Conservation (phyloP, 2,888 invertebrate species). For the Pilophorus perplexus region DNA sequence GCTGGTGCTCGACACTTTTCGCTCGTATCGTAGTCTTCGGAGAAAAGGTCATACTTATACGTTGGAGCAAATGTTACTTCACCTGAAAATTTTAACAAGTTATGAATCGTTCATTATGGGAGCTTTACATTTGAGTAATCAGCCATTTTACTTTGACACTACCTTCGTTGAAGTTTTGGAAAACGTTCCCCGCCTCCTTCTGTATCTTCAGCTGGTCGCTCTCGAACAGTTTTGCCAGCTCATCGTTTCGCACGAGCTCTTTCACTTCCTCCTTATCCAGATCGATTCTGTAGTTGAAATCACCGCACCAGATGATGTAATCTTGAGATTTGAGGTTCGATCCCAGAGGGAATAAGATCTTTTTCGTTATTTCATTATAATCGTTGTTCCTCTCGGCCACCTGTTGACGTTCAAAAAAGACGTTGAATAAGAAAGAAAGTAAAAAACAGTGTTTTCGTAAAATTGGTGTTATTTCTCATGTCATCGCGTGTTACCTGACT, state of each 20-base stretch:
- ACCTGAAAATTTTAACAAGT: constrained; percentile 22
- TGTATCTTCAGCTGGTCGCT: constrained; percentile 77
- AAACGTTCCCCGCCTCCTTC: constrained; percentile 77
- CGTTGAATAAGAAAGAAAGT: no score
- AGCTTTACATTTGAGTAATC: no score
- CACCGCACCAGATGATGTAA: constrained; percentile 99
- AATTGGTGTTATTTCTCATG: no score
- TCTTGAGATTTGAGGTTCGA: constrained; percentile 91
- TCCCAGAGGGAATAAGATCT: constrained; percentile 88
- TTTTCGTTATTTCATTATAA: constrained; percentile 91
- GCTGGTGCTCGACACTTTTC: constrained; percentile 96
- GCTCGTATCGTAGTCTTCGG: constrained; percentile 98
- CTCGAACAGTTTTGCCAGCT: constrained; percentile 72
- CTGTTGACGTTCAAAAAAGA: no score
- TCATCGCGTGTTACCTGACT: constrained; percentile 34
- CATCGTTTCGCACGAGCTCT: constrained; percentile 71
- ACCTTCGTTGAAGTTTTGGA: constrained; percentile 91
- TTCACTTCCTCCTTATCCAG: constrained; percentile 93
- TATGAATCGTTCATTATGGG: no score
- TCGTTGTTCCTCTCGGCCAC: constrained; percentile 93
- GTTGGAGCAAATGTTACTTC: constrained; percentile 86
- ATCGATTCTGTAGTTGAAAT: constrained; percentile 97
- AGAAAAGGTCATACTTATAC: constrained; percentile 97
- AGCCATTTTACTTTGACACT: no score
- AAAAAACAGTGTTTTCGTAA: no score